Evolutionary conservation across 2,797 vertebrate species (phyloP).

Genomic region (Champsocephalus esox): DNA sequence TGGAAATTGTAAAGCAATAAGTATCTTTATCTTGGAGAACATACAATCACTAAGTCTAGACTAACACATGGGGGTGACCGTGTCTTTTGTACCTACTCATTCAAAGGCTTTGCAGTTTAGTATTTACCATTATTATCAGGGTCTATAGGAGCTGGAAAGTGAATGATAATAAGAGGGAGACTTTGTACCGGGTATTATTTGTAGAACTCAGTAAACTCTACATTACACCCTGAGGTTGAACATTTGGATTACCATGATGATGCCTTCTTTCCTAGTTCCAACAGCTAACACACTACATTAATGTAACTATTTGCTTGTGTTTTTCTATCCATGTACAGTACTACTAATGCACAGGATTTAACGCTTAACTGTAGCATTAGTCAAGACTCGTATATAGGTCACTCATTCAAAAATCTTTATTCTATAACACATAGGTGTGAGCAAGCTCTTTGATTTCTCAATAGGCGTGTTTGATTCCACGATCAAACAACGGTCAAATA

Average conservation of each 20-base stretch:
- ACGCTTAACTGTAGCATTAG: not conserved
- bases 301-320: not conserved
- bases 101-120: not conserved
- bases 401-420: not conserved
- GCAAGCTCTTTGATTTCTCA: no score
- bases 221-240: not conserved
- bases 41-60: not conserved
- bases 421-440: no score
- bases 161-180: not conserved
- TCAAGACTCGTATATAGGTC: not conserved
- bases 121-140: not conserved
- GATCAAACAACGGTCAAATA: no score
- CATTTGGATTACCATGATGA: not conserved
- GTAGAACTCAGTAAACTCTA: not conserved
- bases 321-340: not conserved
- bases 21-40: not conserved
- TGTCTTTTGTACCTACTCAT: not conserved
- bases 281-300: not conserved
- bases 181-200: constrained; percentile 5
- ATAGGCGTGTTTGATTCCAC: no score
- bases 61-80: not conserved
- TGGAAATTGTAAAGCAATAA: constrained; percentile 1
- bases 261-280: not conserved
- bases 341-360: not conserved
- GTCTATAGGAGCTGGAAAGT: not conserved